A percentile compares a stretch with the other conserved stretches of the same genome.
These are phyloP conservation scores for Pyxicephalus adspersus DNA, from an alignment of 2,113 vertebrate genomes.

Conservation along the genomic window DNA sequence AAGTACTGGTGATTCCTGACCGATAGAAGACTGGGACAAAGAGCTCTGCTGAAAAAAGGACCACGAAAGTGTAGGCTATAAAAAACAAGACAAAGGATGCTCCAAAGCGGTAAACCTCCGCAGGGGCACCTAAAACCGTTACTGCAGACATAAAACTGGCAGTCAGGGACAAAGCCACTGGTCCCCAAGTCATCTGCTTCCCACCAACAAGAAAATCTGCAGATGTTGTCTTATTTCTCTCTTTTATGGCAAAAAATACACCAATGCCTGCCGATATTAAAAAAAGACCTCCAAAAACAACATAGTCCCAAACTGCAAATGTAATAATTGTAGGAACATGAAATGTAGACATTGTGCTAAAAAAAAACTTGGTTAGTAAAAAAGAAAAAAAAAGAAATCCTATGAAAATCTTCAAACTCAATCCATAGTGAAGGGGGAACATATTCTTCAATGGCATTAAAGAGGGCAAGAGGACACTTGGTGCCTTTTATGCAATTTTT, in stretches of 20 bases:
- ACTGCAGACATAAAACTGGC: slow-evolving; percentile 90
- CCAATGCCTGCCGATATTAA: slow-evolving; percentile 80
- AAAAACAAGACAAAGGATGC: slow-evolving; percentile 77
- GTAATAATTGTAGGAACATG: slow-evolving; percentile 63
- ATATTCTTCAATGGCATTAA: neutral
- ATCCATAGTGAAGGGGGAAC: neutral
- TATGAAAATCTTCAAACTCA: neutral
- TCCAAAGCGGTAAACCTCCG: slow-evolving; percentile 83
- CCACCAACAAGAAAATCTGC: slow-evolving; percentile 81
- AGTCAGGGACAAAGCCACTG: slow-evolving; percentile 84
- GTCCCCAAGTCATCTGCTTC: slow-evolving; percentile 80
- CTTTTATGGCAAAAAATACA: slow-evolving; percentile 85
- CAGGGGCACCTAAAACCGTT: slow-evolving; percentile 79
- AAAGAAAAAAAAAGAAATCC: neutral
- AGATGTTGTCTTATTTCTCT: slow-evolving; percentile 79
- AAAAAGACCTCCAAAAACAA: slow-evolving; percentile 79
- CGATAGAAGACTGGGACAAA: slow-evolving; percentile 85
- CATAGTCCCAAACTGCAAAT: slow-evolving; percentile 82
- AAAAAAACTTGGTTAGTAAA: neutral
- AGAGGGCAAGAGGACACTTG: neutral
- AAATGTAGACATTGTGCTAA: slow-evolving; percentile 54
- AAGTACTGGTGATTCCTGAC: slow-evolving; percentile 87
- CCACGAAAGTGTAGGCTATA: slow-evolving; percentile 71
- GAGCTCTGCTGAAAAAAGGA: slow-evolving; percentile 78
- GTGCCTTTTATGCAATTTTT: slow-evolving; percentile 25